Base-by-base conservation (phyloP, 2,113 vertebrate species). In the Peromyscus californicus region DNA sequence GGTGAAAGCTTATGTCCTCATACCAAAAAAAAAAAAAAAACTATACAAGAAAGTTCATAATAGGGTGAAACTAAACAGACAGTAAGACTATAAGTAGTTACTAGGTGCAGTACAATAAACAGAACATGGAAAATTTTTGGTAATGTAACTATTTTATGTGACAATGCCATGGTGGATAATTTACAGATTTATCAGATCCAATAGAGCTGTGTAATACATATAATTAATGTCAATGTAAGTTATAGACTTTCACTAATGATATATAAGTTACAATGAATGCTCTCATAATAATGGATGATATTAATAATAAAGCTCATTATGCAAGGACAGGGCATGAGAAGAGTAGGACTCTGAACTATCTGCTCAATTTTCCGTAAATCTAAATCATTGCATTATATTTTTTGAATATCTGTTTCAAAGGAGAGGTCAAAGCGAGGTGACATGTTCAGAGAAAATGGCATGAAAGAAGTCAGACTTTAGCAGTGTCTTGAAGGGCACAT, bases 241-340 rank as follows among this genome's bases (percentile, higher is more conserved):
- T 57, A 70, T 67, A 74, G 17, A 85, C n/a, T 91, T 96, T 91
- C 89, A 92, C 70, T 24, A 94, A 69, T 90, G n/a, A 94, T 80
- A 31, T n/a, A 63, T 88, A 24, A 87, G 7, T 70, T 63, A 72
- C 70, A 90, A 59, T 45, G 72, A 95, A 93, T 48, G 13, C 26
- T n/a, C 83, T 3, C 21, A 89, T 15, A 88, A 5, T 36, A 95
- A 82, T 48, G 29, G 65, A 93, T 79, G 26, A 80, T 69, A 12
- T 83, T 91, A 94, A 79, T 42, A 86, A 95, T 1, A 79, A 10
- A 48, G 65, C 26, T 89, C 74, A 96, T 4, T n/a, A 16, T 57
- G 13, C 15, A 31, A 42, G 33, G 26, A n/a, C 26, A 39, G 16
- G 42, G 17, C 39, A 12, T 69, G 19, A 93, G 36, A 79, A 79